These are phyloP conservation scores for Rallus limicola DNA, from an alignment of 2,113 vertebrate species.

Conservation along the genomic window DNA sequence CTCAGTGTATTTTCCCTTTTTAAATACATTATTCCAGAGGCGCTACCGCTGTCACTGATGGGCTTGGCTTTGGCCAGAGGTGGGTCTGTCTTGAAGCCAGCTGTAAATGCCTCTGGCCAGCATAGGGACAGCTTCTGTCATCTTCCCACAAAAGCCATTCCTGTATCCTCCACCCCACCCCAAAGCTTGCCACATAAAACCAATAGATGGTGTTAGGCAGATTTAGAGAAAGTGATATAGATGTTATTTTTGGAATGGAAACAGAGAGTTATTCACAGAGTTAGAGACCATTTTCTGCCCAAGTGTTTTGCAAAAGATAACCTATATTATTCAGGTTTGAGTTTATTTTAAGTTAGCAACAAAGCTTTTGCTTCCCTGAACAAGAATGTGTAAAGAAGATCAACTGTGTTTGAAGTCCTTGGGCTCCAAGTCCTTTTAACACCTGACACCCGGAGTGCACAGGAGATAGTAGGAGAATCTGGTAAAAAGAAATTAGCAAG, in stretches of 20 bases:
- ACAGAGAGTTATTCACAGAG: neutral
- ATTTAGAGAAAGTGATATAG: neutral
- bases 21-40: neutral
- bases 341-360: neutral
- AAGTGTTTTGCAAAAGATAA: neutral
- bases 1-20: neutral
- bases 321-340: neutral
- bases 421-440: constrained; percentile 43
- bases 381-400: neutral
- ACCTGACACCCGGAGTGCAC: neutral
- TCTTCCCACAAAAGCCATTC: neutral
- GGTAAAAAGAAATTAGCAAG: constrained; percentile 47
- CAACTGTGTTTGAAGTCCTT: neutral
- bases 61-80: neutral
- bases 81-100: neutral
- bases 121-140: neutral
- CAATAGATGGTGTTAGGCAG: neutral
- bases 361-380: neutral
- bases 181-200: neutral
- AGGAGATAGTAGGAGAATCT: constrained; percentile 5
- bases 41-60: fast-evolving
- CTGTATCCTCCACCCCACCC: no score
- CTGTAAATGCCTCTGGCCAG: neutral
- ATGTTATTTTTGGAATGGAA: neutral
- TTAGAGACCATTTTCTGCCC: neutral